phyloP scores from a whole-genome alignment of 2,113 vertebrate genomes.

The Pitta sordida region DNA sequence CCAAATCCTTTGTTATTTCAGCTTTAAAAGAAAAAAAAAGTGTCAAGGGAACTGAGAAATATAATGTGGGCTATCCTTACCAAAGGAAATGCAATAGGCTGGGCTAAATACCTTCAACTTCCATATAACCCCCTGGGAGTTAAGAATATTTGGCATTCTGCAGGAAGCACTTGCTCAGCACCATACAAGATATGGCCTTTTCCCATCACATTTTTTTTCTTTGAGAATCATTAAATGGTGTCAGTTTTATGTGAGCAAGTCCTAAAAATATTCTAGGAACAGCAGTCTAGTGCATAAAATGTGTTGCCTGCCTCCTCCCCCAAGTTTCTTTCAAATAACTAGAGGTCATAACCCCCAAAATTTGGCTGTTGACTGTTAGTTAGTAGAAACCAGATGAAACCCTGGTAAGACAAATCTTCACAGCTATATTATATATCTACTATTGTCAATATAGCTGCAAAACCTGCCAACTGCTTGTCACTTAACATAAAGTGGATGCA shows the following conservation, averaged over 20 bases:
- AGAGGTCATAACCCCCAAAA: constrained; percentile 42
- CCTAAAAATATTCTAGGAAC: neutral
- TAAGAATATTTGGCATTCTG: neutral
- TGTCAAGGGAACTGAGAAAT: neutral
- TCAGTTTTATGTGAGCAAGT: neutral
- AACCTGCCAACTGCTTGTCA: constrained; percentile 47
- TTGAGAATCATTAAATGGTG: neutral
- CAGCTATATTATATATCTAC: constrained; percentile 36
- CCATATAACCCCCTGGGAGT: neutral
- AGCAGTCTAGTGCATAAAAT: neutral
- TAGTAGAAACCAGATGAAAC: constrained; percentile 48
- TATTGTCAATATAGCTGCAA: constrained; percentile 32
- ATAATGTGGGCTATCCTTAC: neutral
- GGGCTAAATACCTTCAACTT: neutral
- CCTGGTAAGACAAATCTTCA: constrained; percentile 47
- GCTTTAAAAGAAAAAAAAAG: neutral
- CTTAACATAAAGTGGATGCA: constrained; percentile 8
- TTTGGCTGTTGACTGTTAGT: constrained; percentile 45
- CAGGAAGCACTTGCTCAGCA: neutral
- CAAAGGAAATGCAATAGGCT: neutral
- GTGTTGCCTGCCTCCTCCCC: neutral
- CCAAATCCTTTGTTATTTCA: neutral
- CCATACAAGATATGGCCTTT: neutral
- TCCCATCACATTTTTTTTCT: neutral
- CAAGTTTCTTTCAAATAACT: neutral